Conservation (phyloP, 2,113 vertebrate genomes). For the Azemiops feae region DNA sequence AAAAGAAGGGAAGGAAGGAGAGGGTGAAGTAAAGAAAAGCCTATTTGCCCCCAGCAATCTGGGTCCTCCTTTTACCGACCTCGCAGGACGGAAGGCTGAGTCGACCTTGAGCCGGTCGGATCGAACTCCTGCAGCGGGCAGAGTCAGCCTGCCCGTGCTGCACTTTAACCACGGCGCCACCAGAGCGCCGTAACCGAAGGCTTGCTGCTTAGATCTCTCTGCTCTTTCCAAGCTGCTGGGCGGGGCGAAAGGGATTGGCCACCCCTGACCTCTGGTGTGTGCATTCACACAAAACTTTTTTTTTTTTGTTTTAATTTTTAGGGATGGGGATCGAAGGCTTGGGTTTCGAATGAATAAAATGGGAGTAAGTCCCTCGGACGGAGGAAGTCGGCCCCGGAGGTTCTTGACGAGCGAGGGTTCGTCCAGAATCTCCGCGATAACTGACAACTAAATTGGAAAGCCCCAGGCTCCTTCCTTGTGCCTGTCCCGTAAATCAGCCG, state of each 20-base stretch:
- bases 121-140: too few species aligned
- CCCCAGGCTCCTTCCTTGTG: not conserved
- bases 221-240: not conserved
- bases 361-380: slow-evolving; percentile 77
- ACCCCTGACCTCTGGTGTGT: not conserved
- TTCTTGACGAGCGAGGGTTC: not conserved
- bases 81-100: too few species aligned
- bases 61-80: too few species aligned
- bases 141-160: too few species aligned
- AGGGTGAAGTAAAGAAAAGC: too few species aligned
- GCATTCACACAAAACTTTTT: too few species aligned
- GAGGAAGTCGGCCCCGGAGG: not conserved
- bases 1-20: too few species aligned
- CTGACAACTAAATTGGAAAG: not conserved
- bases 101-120: too few species aligned
- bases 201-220: too few species aligned
- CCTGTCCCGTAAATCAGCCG: not conserved
- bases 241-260: not conserved
- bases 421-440: not conserved
- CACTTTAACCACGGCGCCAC: too few species aligned
- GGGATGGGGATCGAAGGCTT: slow-evolving; percentile 92
- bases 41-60: too few species aligned
- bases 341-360: slow-evolving; percentile 95
- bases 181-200: too few species aligned
- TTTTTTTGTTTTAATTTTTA: slow-evolving; percentile 55